Percentiles rank a stretch among this genome's conserved stretches.
Evolutionary conservation across 2,113 vertebrate species (phyloP).

Genomic region (Hyperopisus bebe): DNA sequence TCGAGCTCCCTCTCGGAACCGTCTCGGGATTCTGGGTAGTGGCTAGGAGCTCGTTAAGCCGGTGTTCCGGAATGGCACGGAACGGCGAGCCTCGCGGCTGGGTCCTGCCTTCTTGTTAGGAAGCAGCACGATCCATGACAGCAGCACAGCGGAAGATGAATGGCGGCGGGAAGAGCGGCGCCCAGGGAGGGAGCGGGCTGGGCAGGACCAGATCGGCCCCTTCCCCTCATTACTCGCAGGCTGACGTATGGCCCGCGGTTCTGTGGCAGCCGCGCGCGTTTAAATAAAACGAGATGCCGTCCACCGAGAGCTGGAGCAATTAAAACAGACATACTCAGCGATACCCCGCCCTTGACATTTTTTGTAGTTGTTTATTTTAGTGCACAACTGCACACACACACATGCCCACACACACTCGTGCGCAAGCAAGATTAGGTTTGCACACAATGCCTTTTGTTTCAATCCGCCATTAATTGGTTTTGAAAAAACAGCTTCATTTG

Average conservation of each 20-base stretch:
- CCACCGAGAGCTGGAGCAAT: slow-evolving; percentile 32
- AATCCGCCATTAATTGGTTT: neutral
- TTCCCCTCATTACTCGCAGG: slow-evolving; percentile 42
- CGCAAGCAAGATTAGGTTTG: neutral
- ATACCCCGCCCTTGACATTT: neutral
- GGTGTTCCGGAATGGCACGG: neutral
- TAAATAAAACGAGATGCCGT: slow-evolving; percentile 52
- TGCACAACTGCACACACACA: neutral
- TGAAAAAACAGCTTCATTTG: slow-evolving; percentile 8
- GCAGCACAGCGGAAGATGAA: slow-evolving; percentile 54
- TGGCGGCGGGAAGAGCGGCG: slow-evolving; percentile 44
- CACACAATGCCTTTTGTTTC: neutral
- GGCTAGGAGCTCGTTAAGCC: neutral
- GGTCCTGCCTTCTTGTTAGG: slow-evolving; percentile 52
- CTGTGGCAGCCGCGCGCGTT: slow-evolving; percentile 53
- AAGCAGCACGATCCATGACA: slow-evolving; percentile 41
- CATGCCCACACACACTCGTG: neutral
- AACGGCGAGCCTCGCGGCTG: slow-evolving; percentile 12
- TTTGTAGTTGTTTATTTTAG: neutral
- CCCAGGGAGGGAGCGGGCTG: slow-evolving; percentile 47
- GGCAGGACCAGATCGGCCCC: slow-evolving; percentile 45
- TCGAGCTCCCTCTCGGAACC: neutral
- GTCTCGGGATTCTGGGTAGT: neutral
- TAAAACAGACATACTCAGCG: slow-evolving; percentile 26
- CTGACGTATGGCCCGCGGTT: slow-evolving; percentile 48